Evolutionary conservation across 2,888 invertebrate genomes (phyloP), one percentile per base, ranked within the genome.

Genomic region (Cryptocephalus primarius): DNA sequence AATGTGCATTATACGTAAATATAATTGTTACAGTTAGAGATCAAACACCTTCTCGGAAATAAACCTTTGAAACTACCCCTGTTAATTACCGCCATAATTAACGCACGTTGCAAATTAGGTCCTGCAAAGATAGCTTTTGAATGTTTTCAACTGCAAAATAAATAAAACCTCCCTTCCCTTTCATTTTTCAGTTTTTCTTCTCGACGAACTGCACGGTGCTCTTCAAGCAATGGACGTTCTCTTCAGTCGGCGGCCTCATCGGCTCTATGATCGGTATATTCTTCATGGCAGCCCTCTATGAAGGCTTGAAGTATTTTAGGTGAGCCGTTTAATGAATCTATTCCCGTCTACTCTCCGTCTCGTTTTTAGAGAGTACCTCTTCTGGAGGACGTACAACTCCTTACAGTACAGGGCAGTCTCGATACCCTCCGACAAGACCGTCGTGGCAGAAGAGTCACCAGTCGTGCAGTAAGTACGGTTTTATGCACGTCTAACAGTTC

Each of bases 241-340:
- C 77, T 33, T 81, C 84, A 13, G 66, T 81, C 46, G 82, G 83
- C 40, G 88, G 88, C 48, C 78, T 97, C 59, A 71, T 95, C 48
- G 88, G 87, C 39, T 94, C 96, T 4, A 92, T 94, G 77, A 72
- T 95, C 53, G 88, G 86, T 40, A 89, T 97, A 61, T 89, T 95
- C 66, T 74, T 93, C 52, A 80, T 96, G 79, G 94, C 94, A 8
- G 80, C 93, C 44, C 73, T 94, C 31, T 97, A 97, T 69, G 97
- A 99, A 75, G 95, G 93, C 0, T 77, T 99, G 3, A 97, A 96
- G 73, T 93, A 90, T 72, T 84, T 81, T 57, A 75, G 84, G 70
- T 78, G 72, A 59, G 64, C 64, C n/a, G 22, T 22, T 6, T 22
- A 22, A 2, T 22, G 22, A 4, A 22, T 6, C n/a, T n/a, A n/a